Base-by-base conservation (phyloP, 2,888 invertebrate species). In the Acleris holmiana region DNA sequence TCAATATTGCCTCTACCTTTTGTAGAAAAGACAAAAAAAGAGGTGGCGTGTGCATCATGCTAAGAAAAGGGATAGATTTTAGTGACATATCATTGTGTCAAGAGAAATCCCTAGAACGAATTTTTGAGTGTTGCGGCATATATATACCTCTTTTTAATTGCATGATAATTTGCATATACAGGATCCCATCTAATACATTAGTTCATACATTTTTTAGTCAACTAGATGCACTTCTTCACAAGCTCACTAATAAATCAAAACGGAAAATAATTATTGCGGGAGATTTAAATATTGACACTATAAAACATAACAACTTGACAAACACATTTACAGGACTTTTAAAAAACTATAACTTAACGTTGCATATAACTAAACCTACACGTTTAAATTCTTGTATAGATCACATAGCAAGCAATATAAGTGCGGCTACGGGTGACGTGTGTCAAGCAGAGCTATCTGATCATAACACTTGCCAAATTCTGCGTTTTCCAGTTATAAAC, bases 341-440 rank as follows among this genome's bases (percentile, higher is more conserved):
- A 18, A 35, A 54, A 41, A 54, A 54, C 21, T 54, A 54, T 21
- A 54, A 54, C 13, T 41, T 35, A 7, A 35, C 8, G 13, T n/a
- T 54, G 18, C 54, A 54, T 21, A 54, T 41, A 13, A 54, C 15
- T 46, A 21, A 40, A 19, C 47, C 29, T 23, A 17, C 21, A n/a
- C 17, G 58, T 15, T 15, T 46, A 53, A 25, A 21, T 5, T n/a
- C 63, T 10, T 57, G 63, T n/a, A 46, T 63, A 25, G 63, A 57
- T 35, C 57, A 49, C 3, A 63, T 63, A 7, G n/a, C 57, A 7
- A 63, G 63, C 46, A 63, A 58, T 53, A 49, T 58, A 21, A 23
- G 46, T 18, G 10, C 25, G 4, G 58, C 58, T 40, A 47, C 5
- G 15, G 35, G 17, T 19, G 40, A 46, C 19, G 13, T 58, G 19